Evolutionary conservation across 1,140 invertebrate genomes (phyloP).

Genomic region (Ceratina japonica): DNA sequence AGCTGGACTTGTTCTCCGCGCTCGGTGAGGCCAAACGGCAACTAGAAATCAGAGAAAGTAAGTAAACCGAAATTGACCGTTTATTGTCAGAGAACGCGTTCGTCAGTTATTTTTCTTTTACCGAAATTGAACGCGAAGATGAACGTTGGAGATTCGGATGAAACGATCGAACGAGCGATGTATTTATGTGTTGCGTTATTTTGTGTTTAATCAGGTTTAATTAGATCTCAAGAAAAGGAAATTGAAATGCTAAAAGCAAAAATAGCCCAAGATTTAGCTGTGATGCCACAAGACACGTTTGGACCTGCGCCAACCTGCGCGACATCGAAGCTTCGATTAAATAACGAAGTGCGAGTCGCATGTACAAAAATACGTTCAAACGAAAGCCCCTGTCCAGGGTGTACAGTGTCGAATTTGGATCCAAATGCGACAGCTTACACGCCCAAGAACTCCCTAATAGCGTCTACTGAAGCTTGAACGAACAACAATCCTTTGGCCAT

Average conservation of each 20-base stretch:
- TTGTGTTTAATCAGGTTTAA: conserved; percentile 81
- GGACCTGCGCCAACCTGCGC: conserved; percentile 76
- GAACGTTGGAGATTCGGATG: not conserved
- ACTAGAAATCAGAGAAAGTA: conserved; percentile 95
- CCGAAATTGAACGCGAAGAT: too few relatives aligned
- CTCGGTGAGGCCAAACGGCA: conserved; percentile 96
- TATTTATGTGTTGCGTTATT: conserved; percentile 25
- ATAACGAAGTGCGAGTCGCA: conserved; percentile 75
- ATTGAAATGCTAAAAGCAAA: conserved; percentile 94
- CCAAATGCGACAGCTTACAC: conserved; percentile 96
- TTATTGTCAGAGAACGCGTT: too few relatives aligned
- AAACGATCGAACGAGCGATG: not conserved
- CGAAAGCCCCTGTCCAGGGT: conserved; percentile 77
- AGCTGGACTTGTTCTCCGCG: conserved; percentile 97
- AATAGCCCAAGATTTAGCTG: conserved; percentile 93
- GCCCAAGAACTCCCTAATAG: conserved; percentile 84
- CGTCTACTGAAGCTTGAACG: conserved; percentile 82
- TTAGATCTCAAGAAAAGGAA: conserved; percentile 92
- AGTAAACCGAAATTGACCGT: conserved; percentile 66
- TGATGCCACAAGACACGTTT: conserved; percentile 90
- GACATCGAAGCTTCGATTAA: conserved; percentile 83
- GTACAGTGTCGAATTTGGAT: conserved; percentile 87
- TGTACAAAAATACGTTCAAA: conserved; percentile 75
- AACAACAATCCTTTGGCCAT: conserved; percentile 50
- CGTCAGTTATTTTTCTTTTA: too few relatives aligned